Evolutionary conservation across 1,140 invertebrate species (phyloP).

Genomic region (Zophobas morio): DNA sequence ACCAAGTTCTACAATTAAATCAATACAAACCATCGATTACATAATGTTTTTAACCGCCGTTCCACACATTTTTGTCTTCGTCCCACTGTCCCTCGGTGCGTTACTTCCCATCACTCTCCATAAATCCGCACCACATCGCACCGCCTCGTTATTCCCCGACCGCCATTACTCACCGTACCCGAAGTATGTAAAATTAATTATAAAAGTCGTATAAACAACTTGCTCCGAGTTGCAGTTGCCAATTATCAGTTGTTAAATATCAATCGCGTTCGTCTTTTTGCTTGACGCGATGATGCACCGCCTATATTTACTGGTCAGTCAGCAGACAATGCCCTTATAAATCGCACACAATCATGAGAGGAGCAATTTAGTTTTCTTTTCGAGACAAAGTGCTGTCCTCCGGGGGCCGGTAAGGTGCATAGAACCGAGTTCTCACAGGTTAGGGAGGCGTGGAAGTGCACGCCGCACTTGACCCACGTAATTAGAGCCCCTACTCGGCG

Average conservation of each 20-base stretch:
- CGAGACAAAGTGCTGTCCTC: conserved; percentile 52
- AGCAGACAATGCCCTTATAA: conserved; percentile 46
- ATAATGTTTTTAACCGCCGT: too few relatives aligned
- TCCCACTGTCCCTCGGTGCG: too few relatives aligned
- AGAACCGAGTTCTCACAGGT: conserved; percentile 59
- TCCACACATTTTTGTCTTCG: too few relatives aligned
- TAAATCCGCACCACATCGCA: neutral
- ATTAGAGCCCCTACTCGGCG: conserved; percentile 57
- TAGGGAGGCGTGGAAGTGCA: conserved; percentile 59
- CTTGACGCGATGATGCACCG: conserved; percentile 16
- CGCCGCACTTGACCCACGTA: conserved; percentile 60
- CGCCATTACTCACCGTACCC: too few relatives aligned
- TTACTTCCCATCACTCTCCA: too few relatives aligned
- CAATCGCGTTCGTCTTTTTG: conserved; percentile 29
- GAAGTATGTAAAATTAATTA: conserved; percentile 25
- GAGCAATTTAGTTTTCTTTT: conserved; percentile 43
- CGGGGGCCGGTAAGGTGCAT: conserved; percentile 57
- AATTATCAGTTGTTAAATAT: conserved; percentile 43
- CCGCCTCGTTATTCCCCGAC: too few relatives aligned
- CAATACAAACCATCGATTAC: too few relatives aligned
- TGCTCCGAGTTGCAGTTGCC: conserved; percentile 20
- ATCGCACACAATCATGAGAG: conserved; percentile 47
- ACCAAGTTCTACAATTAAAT: too few relatives aligned
- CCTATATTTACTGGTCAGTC: conserved; percentile 29
- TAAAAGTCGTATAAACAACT: conserved; percentile 25